A percentile compares a stretch with the other conserved stretches of the same genome.
phyloP scores from a whole-genome alignment of 2,888 invertebrate genomes.

The Melanchra persicariae region DNA sequence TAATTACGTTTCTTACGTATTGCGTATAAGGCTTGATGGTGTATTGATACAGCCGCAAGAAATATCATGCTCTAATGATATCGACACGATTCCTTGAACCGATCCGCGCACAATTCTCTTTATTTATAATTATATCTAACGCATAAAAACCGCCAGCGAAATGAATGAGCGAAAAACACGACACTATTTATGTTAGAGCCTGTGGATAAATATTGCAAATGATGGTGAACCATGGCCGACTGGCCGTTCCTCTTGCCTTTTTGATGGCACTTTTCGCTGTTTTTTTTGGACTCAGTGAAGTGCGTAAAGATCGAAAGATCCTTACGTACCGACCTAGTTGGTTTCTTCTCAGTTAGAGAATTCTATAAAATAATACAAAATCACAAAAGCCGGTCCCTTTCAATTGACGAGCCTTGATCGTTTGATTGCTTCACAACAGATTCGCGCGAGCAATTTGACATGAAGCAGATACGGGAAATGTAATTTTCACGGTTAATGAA shows the following conservation, averaged over 20 bases:
- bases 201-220: neutral
- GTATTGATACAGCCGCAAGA: slow-evolving; percentile 59
- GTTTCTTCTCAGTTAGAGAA: neutral
- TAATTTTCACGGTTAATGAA: slow-evolving; percentile 78
- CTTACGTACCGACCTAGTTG: neutral
- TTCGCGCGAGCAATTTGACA: slow-evolving; percentile 64
- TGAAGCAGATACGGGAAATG: slow-evolving; percentile 67
- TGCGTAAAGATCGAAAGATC: neutral
- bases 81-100: slow-evolving; percentile 60
- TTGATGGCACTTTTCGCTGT: neutral
- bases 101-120: slow-evolving; percentile 12
- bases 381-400: neutral
- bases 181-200: neutral
- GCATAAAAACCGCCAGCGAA: slow-evolving; percentile 26
- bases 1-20: slow-evolving; percentile 57
- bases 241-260: neutral
- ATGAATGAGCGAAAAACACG: slow-evolving; percentile 9
- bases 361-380: slow-evolving; percentile 1
- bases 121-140: slow-evolving; percentile 54
- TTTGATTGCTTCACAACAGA: slow-evolving; percentile 56
- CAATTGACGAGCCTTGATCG: slow-evolving; percentile 19
- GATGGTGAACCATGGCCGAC: too few relatives aligned
- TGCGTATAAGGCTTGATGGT: slow-evolving; percentile 57
- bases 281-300: neutral
- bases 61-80: slow-evolving; percentile 61